These are phyloP conservation scores for Cenopis cana DNA, from an alignment of 2,888 invertebrate species.

Conservation along the genomic window DNA sequence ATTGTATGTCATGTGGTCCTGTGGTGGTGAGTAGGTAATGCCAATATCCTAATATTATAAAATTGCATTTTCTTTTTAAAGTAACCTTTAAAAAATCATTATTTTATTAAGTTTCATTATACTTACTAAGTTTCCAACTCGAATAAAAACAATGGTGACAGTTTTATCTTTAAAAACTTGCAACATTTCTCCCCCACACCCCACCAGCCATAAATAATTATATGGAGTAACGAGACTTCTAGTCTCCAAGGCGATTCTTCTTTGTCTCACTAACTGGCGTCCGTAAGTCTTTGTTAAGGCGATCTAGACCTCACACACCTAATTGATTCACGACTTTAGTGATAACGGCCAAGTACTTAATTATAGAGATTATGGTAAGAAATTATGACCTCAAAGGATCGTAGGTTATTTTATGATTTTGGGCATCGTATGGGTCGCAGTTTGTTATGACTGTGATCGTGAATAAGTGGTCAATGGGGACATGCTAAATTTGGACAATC, in stretches of 20 bases:
- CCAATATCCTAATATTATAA: too few species aligned
- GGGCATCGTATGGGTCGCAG: constrained; percentile 8
- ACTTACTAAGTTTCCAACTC: neutral
- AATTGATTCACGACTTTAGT: constrained; percentile 68
- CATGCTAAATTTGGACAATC: too few species aligned
- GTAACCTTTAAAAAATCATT: too few species aligned
- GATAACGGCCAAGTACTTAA: constrained; percentile 54
- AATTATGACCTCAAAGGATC: constrained; percentile 24
- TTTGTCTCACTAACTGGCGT: constrained; percentile 27
- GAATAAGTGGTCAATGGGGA: neutral
- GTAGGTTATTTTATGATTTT: constrained; percentile 27
- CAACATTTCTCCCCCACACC: neutral
- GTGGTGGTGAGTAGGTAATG: too few species aligned
- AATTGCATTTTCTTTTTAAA: too few species aligned
- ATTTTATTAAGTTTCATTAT: neutral
- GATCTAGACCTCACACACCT: constrained; percentile 45
- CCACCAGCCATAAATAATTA: constrained; percentile 16
- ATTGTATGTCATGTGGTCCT: too few species aligned
- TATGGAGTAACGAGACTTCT: constrained; percentile 25
- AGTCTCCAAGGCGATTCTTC: constrained; percentile 18
- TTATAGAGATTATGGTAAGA: constrained; percentile 28
- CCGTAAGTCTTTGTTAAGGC: constrained; percentile 47
- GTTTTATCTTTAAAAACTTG: neutral
- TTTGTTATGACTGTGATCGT: constrained; percentile 30
- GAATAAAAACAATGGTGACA: neutral